Evolutionary conservation across 1,140 invertebrate genomes (phyloP), one percentile per base, ranked within the genome.

Genomic region (Cataglyphis hispanica): DNA sequence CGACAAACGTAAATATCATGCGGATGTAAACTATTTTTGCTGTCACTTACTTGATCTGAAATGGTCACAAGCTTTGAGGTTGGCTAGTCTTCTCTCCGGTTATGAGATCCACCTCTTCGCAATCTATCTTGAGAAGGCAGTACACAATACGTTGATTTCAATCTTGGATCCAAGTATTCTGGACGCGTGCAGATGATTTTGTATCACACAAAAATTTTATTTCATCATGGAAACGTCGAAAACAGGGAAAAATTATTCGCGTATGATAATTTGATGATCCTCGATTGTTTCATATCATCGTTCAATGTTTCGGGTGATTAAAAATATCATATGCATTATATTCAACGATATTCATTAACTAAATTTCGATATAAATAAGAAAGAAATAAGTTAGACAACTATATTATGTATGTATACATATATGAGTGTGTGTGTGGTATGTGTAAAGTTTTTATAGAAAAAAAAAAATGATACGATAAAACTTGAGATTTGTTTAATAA

Each of bases 171-270:
- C 27, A 31, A 46, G 46, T 5, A 1, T 25, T 72, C 11, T 11
- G 10, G 25, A 72, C 7, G n/a, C 25, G 43, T 4, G 19, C 19
- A n/a, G 8, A 74, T 61, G 3, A 72, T 60, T 34, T 0, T n/a
- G 1, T 40, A n/a, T 58, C 16, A 46, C 78, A 81, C 78, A 34
- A 74, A 11, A 70, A 83, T 74, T 83, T 83, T 83, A 19, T 60
- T 4, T n/a, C 25, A 13, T 8, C 2, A 34, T 25, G 37, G n/a
- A 40, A 31, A 1, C 34, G 22, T 46, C 27, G 22, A 13, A 56
- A 72, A 43, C 27, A 11, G 10, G 11, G 6, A 72, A 27, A 27
- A n/a, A 7, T 43, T 58, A 72, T 72, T 19, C 25, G 66, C 34
- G 34, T 58, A 19, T 60, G 66, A 60, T 37, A 72, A 25, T 58